A percentile compares a stretch with the other conserved stretches of the same genome.
Evolutionary conservation across 2,888 invertebrate species (phyloP).

Genomic region (Hypena proboscidalis): DNA sequence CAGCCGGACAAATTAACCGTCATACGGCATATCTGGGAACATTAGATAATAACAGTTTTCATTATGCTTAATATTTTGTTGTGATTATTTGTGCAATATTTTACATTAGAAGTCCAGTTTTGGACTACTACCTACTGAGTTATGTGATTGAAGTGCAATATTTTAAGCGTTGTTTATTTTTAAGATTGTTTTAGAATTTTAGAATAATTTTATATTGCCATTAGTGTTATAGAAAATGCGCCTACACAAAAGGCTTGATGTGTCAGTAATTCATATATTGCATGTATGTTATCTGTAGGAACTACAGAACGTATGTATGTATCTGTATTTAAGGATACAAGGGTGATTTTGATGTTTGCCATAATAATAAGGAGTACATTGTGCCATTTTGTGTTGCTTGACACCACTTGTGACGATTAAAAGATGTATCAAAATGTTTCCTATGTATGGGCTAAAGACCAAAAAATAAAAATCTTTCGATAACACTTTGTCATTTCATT

Average conservation of each 20-base stretch:
- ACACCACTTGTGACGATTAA: neutral
- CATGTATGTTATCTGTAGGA: neutral
- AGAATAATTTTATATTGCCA: no score
- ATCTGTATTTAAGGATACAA: no score
- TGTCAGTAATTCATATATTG: constrained; percentile 1
- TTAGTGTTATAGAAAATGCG: no score
- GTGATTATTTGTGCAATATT: no score
- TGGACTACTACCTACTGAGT: constrained; percentile 7
- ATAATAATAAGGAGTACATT: neutral
- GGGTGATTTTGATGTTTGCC: no score
- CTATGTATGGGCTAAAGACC: no score
- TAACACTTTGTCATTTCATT: no score
- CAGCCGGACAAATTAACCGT: constrained; percentile 53
- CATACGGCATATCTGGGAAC: constrained; percentile 62
- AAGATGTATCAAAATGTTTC: no score
- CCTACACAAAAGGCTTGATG: neutral
- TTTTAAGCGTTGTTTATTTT: constrained; percentile 27
- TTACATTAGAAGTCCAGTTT: no score
- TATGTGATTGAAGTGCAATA: constrained; percentile 29
- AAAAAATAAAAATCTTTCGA: no score
- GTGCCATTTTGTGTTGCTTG: neutral
- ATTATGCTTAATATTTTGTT: neutral
- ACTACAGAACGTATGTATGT: no score
- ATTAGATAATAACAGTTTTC: constrained; percentile 27
- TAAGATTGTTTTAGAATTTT: no score